phyloP scores from a whole-genome alignment of 2,113 vertebrate species.

The Chamaea fasciata region DNA sequence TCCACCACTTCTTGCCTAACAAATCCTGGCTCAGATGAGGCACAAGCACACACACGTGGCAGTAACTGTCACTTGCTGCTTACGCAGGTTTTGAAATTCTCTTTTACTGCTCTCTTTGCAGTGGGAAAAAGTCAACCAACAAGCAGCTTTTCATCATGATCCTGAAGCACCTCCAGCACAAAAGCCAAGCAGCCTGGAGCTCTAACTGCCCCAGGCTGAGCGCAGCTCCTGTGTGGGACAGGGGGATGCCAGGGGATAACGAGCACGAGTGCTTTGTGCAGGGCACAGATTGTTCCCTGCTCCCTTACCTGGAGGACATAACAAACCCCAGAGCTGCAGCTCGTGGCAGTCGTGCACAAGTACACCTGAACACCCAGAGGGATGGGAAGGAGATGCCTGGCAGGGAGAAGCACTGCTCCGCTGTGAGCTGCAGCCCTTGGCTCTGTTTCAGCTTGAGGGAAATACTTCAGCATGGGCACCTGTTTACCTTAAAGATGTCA shows the following conservation, averaged over 20 bases:
- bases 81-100: not conserved
- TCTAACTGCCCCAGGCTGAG: not conserved
- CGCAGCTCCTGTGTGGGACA: not conserved
- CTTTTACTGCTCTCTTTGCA: not conserved
- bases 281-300: not conserved
- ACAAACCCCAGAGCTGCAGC: not conserved
- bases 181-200: not conserved
- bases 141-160: not conserved
- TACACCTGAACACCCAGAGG: not conserved
- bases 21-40: not conserved
- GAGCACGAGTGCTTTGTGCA: not conserved
- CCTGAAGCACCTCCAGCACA: not conserved
- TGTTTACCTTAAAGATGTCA: not conserved
- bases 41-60: not conserved
- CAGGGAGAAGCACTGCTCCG: not conserved
- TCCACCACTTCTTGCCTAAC: not conserved
- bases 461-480: not conserved
- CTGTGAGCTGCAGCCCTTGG: not conserved
- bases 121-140: not conserved
- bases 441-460: not conserved
- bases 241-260: not conserved
- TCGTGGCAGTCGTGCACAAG: not conserved
- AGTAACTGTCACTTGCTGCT: not conserved
- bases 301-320: not conserved
- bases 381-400: not conserved